phyloP scores from a whole-genome alignment of 2,888 invertebrate genomes.

The Frankliniella intonsa region DNA sequence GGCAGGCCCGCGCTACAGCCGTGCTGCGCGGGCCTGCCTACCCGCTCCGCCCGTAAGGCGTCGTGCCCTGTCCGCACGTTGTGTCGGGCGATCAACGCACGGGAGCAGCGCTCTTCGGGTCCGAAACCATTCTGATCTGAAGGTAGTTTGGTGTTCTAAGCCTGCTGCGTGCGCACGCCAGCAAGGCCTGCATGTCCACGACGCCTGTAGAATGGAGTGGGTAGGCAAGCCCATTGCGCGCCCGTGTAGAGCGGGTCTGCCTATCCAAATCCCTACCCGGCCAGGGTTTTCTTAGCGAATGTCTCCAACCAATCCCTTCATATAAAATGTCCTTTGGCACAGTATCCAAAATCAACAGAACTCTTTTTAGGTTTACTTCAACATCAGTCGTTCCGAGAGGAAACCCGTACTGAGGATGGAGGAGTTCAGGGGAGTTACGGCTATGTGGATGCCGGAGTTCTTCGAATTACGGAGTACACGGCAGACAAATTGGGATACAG shows the following conservation, averaged over 20 bases:
- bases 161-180: neutral
- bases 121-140: no score
- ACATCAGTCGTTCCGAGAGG: neutral
- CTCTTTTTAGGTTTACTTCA: neutral
- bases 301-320: no score
- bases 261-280: neutral
- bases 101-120: no score
- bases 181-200: neutral
- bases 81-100: no score
- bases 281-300: no score
- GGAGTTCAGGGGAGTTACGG: neutral
- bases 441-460: conserved; percentile 2
- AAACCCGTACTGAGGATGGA: neutral
- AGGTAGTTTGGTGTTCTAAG: no score
- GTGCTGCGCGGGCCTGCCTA: no score
- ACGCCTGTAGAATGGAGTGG: no score
- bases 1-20: no score
- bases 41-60: no score
- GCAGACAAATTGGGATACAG: neutral
- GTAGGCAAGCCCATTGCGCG: neutral
- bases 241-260: neutral
- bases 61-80: no score
- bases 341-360: neutral
- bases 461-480: neutral
- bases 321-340: neutral